These are phyloP conservation scores for Plagiodera versicolora DNA, from an alignment of 2,888 invertebrate genomes.

Conservation along the genomic window DNA sequence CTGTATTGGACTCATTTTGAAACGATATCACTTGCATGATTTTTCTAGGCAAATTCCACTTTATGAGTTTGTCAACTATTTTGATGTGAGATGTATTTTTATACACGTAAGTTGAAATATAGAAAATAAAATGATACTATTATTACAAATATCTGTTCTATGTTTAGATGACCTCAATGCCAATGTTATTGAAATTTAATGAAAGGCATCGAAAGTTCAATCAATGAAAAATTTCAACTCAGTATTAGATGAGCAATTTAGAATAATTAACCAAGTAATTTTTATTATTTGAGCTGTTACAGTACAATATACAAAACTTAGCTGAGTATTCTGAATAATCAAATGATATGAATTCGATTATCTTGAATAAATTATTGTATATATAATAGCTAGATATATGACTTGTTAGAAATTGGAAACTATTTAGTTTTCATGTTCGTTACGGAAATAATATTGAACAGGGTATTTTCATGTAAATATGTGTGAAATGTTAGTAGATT, in stretches of 20 bases:
- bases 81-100: too few species aligned
- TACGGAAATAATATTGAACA: background rate
- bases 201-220: too few species aligned
- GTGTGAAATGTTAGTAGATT: background rate
- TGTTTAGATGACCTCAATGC: too few species aligned
- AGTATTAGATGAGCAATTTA: background rate
- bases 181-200: too few species aligned
- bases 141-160: too few species aligned
- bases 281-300: constrained; percentile 32
- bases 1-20: too few species aligned
- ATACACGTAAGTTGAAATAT: too few species aligned
- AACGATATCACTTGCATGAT: too few species aligned
- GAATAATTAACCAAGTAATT: constrained; percentile 7
- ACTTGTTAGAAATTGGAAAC: background rate
- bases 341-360: background rate
- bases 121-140: too few species aligned
- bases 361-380: constrained; percentile 12
- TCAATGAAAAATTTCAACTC: background rate
- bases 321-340: background rate
- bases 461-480: background rate
- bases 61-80: too few species aligned
- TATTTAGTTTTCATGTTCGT: background rate
- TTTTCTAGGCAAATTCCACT: too few species aligned
- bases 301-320: constrained; percentile 32
- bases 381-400: background rate